These are phyloP conservation scores for Myiothlypis coronata DNA, from an alignment of 2,797 vertebrate species.

Conservation along the genomic window DNA sequence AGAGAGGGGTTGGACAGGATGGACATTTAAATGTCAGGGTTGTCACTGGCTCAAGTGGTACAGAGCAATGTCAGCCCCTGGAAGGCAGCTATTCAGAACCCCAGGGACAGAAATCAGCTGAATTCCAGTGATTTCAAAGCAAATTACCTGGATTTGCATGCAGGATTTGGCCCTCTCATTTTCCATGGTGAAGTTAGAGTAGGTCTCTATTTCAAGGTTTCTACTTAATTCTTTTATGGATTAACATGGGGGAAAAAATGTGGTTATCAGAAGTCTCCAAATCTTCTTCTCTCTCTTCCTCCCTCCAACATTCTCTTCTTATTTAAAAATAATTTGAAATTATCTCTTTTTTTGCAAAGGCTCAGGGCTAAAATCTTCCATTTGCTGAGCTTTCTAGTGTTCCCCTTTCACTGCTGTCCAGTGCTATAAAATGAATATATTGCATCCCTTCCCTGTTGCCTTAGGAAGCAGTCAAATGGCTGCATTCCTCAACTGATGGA, in stretches of 20 bases:
- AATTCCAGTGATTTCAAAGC: not conserved
- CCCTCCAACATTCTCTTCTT: slow-evolving; percentile 7
- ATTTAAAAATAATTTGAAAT: slow-evolving; percentile 38
- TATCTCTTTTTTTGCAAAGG: slow-evolving; percentile 9
- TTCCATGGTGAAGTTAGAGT: not conserved
- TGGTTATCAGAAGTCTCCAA: not conserved
- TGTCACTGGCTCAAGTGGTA: not conserved
- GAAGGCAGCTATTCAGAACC: not conserved
- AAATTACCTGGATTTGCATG: not conserved
- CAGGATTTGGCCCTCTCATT: slow-evolving; percentile 11
- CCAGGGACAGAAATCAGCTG: not conserved
- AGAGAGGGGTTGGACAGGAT: not conserved
- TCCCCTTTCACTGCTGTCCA: slow-evolving; percentile 51
- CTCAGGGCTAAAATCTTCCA: slow-evolving; percentile 57
- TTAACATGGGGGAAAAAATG: not conserved
- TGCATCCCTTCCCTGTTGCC: slow-evolving; percentile 69
- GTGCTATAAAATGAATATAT: slow-evolving; percentile 74
- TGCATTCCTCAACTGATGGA: slow-evolving; percentile 76
- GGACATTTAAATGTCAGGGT: not conserved
- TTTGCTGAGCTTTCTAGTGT: slow-evolving; percentile 55
- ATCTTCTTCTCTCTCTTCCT: not conserved
- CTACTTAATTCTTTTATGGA: not conserved
- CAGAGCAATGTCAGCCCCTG: not conserved
- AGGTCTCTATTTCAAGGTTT: slow-evolving; percentile 3
- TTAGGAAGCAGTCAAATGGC: slow-evolving; percentile 76